These are phyloP conservation scores for Alviniconcha marisindica DNA, from an alignment of 1,140 invertebrate species.

Conservation along the genomic window DNA sequence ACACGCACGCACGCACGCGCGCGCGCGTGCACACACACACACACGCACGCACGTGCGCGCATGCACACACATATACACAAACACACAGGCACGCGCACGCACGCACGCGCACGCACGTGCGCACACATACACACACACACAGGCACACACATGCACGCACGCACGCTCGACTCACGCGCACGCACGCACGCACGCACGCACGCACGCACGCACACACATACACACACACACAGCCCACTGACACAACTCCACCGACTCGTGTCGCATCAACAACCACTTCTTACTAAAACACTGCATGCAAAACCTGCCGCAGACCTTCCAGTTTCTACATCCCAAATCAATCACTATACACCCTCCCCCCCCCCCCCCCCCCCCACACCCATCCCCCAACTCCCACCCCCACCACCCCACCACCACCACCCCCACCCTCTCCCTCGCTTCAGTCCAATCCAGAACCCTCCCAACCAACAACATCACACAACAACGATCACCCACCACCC, in stretches of 20 bases:
- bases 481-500: neutral
- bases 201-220: neutral
- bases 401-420: neutral
- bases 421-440: no score
- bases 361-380: no score
- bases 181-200: slow-evolving; percentile 10
- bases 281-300: no score
- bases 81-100: neutral
- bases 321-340: no score
- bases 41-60: slow-evolving; percentile 7
- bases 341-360: no score
- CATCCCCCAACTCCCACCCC: neutral
- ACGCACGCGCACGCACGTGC: neutral
- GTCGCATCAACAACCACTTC: no score
- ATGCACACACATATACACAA: slow-evolving; percentile 7
- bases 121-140: slow-evolving; percentile 32
- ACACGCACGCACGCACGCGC: slow-evolving; percentile 4
- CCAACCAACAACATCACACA: no score
- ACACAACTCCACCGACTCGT: neutral
- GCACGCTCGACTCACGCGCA: neutral
- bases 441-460: no score
- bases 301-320: no score
- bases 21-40: slow-evolving; percentile 11
- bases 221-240: neutral
- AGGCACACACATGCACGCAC: slow-evolving; percentile 31